Percentiles rank a stretch among this genome's conserved stretches.
Evolutionary conservation across 2,113 vertebrate genomes (phyloP).

Genomic region (Macaca fascicularis): DNA sequence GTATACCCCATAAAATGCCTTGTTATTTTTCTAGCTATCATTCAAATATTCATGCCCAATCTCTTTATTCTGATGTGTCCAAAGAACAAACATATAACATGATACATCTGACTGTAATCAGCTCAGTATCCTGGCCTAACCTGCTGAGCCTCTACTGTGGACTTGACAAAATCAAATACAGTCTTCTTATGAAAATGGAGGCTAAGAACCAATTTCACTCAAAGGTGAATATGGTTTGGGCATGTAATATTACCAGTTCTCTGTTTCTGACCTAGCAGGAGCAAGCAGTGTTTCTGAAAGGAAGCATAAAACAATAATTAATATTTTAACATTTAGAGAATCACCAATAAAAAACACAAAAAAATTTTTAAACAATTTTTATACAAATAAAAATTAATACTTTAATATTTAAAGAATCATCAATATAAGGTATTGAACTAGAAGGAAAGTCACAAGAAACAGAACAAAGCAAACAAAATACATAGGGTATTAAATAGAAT

Average conservation of each 20-base stretch:
- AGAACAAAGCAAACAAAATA: neutral
- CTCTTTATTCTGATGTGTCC: neutral
- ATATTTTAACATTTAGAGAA: constrained; percentile 19
- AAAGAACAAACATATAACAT: neutral
- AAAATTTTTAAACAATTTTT: too few relatives aligned
- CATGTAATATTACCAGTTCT: neutral
- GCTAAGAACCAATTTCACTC: neutral
- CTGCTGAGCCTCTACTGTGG: neutral
- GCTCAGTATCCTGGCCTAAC: neutral
- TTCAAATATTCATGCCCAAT: neutral
- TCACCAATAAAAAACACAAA: neutral
- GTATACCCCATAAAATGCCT: neutral
- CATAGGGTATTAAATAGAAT: neutral
- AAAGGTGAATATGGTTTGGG: neutral
- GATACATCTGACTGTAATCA: neutral
- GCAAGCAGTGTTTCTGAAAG: neutral
- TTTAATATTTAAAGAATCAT: constrained; percentile 29
- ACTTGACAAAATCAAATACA: neutral
- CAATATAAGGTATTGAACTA: constrained; percentile 2
- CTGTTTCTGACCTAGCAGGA: neutral
- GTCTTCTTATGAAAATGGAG: neutral
- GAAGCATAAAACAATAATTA: neutral
- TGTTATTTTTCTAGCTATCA: neutral
- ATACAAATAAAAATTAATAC: neutral
- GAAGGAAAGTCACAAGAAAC: neutral